Evolutionary conservation across 1,140 invertebrate genomes (phyloP).

Genomic region (Trissolcus basalis): DNA sequence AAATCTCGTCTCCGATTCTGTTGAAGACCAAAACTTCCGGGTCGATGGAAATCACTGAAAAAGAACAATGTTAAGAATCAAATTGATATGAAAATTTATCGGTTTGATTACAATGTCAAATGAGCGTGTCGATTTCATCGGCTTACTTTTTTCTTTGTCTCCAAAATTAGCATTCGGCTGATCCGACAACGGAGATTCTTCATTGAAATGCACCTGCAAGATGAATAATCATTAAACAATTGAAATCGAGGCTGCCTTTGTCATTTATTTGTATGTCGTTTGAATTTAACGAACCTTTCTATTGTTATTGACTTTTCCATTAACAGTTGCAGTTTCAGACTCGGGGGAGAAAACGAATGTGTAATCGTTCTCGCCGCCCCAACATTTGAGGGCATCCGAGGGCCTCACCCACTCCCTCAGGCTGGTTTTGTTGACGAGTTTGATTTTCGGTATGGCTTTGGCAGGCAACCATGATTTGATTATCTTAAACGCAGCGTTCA

Average conservation of each 20-base stretch:
- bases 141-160: slow-evolving; percentile 63
- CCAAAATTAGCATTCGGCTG: slow-evolving; percentile 62
- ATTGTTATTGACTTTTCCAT: slow-evolving; percentile 76
- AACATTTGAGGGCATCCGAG: slow-evolving; percentile 84
- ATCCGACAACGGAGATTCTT: slow-evolving; percentile 77
- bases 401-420: slow-evolving; percentile 86
- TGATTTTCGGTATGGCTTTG: slow-evolving; percentile 92
- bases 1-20: slow-evolving; percentile 80
- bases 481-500: slow-evolving; percentile 94
- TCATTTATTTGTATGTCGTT: neutral
- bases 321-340: slow-evolving; percentile 65
- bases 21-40: slow-evolving; percentile 81
- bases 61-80: too few species aligned
- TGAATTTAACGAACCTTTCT: slow-evolving; percentile 65
- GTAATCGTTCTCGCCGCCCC: slow-evolving; percentile 91
- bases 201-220: slow-evolving; percentile 78
- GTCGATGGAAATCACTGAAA: slow-evolving; percentile 74
- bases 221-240: neutral
- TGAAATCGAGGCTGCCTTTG: too few species aligned
- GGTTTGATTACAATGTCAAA: neutral
- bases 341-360: slow-evolving; percentile 84
- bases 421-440: slow-evolving; percentile 87
- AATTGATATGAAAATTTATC: too few species aligned
- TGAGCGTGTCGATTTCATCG: slow-evolving; percentile 16
- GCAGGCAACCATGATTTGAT: slow-evolving; percentile 92